Conservation (phyloP, 2,113 vertebrate species). For the Prionailurus viverrinus region DNA sequence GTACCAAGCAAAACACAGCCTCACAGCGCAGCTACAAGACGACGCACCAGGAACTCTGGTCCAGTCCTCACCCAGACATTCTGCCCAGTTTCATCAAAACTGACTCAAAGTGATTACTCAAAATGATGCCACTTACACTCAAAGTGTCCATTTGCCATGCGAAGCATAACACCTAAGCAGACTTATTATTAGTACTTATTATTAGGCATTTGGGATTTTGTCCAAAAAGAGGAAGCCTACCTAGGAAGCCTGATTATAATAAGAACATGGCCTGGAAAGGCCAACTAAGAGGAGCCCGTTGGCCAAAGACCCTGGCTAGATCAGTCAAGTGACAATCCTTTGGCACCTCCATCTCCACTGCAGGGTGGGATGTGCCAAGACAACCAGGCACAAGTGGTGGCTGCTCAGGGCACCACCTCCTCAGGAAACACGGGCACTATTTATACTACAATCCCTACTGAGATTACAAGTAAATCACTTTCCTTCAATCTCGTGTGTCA, state of each 20-base stretch:
- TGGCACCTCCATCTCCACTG: background rate
- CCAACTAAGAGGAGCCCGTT: background rate
- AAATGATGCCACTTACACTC: background rate
- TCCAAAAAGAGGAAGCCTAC: background rate
- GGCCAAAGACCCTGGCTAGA: background rate
- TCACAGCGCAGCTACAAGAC: background rate
- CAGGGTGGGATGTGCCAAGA: background rate
- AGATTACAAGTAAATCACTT: too few relatives aligned
- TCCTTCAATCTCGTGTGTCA: background rate
- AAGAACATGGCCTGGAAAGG: background rate
- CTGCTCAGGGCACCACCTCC: background rate
- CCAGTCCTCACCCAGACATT: background rate
- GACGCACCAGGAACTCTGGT: background rate
- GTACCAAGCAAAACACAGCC: background rate
- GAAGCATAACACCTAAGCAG: background rate
- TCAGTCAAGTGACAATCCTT: background rate
- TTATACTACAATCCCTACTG: background rate
- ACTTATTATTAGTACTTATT: background rate
- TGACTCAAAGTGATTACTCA: background rate
- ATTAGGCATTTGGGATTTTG: background rate
- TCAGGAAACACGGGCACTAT: background rate
- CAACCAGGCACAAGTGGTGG: background rate
- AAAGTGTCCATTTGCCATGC: background rate
- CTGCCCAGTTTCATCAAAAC: background rate
- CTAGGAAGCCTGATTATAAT: background rate